A percentile compares a stretch with the other conserved stretches of the same genome.
Conservation (phyloP, 2,888 invertebrate species). For the Drosophila mercatorum region DNA sequence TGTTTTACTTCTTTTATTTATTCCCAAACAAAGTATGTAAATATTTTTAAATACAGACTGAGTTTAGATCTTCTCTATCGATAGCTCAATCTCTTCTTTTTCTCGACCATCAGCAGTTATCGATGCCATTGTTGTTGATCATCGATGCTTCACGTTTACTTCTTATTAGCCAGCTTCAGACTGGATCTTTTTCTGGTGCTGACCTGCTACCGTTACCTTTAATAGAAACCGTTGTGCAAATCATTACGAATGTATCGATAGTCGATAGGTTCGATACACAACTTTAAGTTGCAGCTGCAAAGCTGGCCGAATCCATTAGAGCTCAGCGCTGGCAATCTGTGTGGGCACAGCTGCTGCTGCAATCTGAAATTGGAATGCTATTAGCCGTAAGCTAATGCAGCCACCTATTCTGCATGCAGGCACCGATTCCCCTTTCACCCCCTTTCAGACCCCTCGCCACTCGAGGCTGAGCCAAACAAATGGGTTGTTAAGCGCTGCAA, state of each 20-base stretch:
- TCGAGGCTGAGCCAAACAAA: slow-evolving; percentile 44
- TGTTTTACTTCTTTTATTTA: no score
- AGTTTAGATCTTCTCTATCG: no score
- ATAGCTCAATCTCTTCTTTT: no score
- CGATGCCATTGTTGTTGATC: no score
- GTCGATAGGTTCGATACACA: neutral
- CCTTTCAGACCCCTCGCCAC: neutral
- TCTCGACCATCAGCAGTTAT: no score
- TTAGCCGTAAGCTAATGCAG: slow-evolving; percentile 48
- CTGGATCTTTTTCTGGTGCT: no score
- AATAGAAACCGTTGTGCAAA: neutral
- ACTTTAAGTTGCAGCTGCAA: neutral
- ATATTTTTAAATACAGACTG: no score
- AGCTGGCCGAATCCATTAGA: slow-evolving; percentile 1
- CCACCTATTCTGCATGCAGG: slow-evolving; percentile 7
- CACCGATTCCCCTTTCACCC: no score
- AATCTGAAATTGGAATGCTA: slow-evolving; percentile 55
- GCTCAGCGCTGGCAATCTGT: slow-evolving; percentile 10
- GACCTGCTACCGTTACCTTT: no score
- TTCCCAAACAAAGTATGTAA: no score
- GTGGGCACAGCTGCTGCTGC: slow-evolving; percentile 21
- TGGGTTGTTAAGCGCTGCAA: slow-evolving; percentile 58
- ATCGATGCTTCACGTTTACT: no score
- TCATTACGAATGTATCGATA: slow-evolving; percentile 6
- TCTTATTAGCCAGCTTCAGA: no score